A percentile compares a stretch with the other conserved stretches of the same genome.
phyloP scores from a whole-genome alignment of 2,888 invertebrate genomes.

The Formica aserva region DNA sequence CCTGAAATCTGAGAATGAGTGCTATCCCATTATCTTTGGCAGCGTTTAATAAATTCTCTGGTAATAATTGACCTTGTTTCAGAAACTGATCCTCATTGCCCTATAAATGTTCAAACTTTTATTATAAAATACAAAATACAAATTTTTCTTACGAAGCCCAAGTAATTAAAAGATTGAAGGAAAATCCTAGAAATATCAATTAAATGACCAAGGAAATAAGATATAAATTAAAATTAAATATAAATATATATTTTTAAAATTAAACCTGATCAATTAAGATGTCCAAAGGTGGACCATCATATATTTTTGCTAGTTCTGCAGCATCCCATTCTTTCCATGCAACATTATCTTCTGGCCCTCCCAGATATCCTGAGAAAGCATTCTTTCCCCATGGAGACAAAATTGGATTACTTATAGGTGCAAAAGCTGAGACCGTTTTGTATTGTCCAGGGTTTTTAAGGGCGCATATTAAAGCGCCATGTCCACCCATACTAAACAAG shows the following conservation, averaged over 20 bases:
- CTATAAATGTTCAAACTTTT: constrained; percentile 85
- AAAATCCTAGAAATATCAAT: too few species aligned
- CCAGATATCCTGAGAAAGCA: constrained; percentile 93
- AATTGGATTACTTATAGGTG: constrained; percentile 96
- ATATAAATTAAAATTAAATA: not conserved
- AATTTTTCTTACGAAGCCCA: constrained; percentile 1
- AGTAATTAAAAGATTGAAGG: too few species aligned
- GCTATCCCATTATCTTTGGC: constrained; percentile 90
- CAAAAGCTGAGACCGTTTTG: constrained; percentile 96
- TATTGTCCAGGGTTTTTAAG: constrained; percentile 96
- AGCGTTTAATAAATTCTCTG: constrained; percentile 93
- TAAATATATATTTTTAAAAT: not conserved
- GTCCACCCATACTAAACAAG: constrained; percentile 97
- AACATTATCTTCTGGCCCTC: constrained; percentile 87
- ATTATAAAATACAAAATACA: constrained; percentile 18
- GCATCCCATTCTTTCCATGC: constrained; percentile 96
- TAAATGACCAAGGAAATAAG: not conserved
- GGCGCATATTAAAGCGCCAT: constrained; percentile 96
- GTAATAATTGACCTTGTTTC: constrained; percentile 91
- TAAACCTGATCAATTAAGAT: constrained; percentile 95
- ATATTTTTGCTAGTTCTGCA: constrained; percentile 92
- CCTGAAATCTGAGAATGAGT: constrained; percentile 90
- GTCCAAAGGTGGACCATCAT: constrained; percentile 93
- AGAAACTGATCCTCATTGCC: constrained; percentile 94
- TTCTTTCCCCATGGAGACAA: constrained; percentile 95